phyloP scores from a whole-genome alignment of 2,888 invertebrate genomes.

The Ormyrus pomaceus region DNA sequence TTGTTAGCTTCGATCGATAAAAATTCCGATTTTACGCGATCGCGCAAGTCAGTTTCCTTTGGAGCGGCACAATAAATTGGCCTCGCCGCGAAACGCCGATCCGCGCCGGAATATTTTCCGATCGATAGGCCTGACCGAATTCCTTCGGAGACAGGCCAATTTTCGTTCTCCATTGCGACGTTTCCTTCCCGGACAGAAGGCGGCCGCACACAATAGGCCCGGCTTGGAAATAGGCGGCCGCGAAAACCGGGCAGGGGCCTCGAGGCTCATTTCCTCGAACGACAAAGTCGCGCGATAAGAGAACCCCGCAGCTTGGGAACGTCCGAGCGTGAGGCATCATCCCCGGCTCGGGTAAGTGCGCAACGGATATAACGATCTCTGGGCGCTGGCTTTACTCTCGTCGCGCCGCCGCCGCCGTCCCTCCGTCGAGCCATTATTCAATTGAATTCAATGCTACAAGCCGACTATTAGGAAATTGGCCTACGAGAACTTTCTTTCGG shows the following conservation, averaged over 20 bases:
- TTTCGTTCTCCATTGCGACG: no score
- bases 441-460: constrained; percentile 75
- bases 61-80: no score
- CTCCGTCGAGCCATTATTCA: constrained; percentile 70
- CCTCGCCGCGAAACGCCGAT: no score
- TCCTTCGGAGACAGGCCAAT: no score
- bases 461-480: constrained; percentile 74
- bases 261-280: not conserved
- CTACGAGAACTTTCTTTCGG: constrained; percentile 75
- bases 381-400: constrained; percentile 68
- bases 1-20: no score
- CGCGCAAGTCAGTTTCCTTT: no score
- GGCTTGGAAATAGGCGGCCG: not conserved
- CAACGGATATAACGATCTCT: constrained; percentile 71
- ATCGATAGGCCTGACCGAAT: no score
- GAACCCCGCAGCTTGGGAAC: constrained; percentile 62
- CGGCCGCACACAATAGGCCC: no score
- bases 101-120: no score
- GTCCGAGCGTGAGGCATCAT: constrained; percentile 65
- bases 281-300: constrained; percentile 4
- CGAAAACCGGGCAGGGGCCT: not conserved
- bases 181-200: no score
- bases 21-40: no score
- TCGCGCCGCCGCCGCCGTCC: constrained; percentile 52
- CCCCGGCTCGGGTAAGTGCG: constrained; percentile 55